These are phyloP conservation scores for Ephialtes manifestator DNA, from an alignment of 2,888 invertebrate genomes.

Conservation along the genomic window DNA sequence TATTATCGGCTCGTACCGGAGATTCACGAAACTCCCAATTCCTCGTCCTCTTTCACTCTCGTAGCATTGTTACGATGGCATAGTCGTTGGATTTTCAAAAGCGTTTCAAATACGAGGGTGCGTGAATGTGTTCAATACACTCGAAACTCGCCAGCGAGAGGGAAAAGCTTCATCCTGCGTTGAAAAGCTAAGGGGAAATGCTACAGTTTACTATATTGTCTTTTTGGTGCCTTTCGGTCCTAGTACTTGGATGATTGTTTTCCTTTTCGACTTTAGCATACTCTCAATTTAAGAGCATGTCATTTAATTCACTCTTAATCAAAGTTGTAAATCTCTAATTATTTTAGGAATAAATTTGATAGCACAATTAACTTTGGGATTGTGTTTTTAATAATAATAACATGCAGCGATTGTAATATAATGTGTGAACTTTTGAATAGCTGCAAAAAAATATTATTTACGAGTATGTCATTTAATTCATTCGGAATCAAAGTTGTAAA, in stretches of 20 bases:
- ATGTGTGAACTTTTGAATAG: no score
- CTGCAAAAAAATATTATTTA: no score
- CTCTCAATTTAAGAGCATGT: no score
- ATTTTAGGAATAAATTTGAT: no score
- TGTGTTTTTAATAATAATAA: no score
- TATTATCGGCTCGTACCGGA: slow-evolving; percentile 47
- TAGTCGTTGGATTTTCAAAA: slow-evolving; percentile 58
- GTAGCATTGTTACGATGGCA: slow-evolving; percentile 56
- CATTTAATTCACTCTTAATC: no score
- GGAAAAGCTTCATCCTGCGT: slow-evolving; percentile 48
- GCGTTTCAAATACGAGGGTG: slow-evolving; percentile 19
- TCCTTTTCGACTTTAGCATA: neutral
- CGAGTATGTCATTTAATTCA: no score
- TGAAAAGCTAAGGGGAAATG: slow-evolving; percentile 47
- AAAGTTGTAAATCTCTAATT: no score
- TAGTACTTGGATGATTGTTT: neutral
- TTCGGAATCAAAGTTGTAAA: no score
- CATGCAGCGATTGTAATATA: no score
- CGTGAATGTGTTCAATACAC: slow-evolving; percentile 51
- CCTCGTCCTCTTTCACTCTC: slow-evolving; percentile 10
- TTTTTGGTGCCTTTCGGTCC: neutral
- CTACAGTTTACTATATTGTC: slow-evolving; percentile 7
- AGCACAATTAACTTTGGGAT: no score
- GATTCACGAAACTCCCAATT: slow-evolving; percentile 50
- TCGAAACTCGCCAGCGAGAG: slow-evolving; percentile 45